Evolutionary conservation across 2,797 vertebrate genomes (phyloP).

Genomic region (Enteromius afrohamiltoni): DNA sequence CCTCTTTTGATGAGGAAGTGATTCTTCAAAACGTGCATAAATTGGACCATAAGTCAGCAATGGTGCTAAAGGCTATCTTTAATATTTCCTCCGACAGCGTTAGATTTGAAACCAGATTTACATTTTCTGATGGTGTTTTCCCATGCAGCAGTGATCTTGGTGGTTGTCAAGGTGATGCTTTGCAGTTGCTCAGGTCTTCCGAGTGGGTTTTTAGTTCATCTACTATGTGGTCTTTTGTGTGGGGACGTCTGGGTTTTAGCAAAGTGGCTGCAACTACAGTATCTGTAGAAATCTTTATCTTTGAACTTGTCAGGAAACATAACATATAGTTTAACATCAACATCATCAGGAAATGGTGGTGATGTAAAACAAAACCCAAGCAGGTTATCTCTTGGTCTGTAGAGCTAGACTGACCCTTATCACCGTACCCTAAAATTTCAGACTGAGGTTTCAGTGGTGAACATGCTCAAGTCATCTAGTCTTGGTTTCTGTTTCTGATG

Average conservation of each 20-base stretch:
- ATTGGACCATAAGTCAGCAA: background rate
- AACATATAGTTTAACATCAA: background rate
- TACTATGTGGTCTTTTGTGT: background rate
- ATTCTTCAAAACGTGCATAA: constrained; percentile 22
- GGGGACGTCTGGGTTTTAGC: background rate
- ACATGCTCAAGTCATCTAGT: background rate
- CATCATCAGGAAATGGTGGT: background rate
- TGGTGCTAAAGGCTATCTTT: background rate
- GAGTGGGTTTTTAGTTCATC: background rate
- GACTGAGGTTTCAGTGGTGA: background rate
- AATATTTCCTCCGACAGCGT: background rate
- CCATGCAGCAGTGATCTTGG: background rate
- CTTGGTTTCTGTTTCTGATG: constrained; percentile 3
- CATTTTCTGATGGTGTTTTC: background rate
- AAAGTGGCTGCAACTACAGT: background rate
- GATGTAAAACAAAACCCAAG: background rate
- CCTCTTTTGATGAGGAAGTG: constrained; percentile 29
- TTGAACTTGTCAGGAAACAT: background rate
- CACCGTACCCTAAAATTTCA: background rate
- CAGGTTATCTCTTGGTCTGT: background rate
- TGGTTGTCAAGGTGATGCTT: constrained; percentile 9
- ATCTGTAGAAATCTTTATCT: background rate
- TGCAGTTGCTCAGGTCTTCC: constrained; percentile 3
- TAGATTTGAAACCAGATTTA: background rate
- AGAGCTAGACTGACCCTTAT: background rate